phyloP scores from a whole-genome alignment of 2,113 vertebrate genomes.

The Verasper variegatus region DNA sequence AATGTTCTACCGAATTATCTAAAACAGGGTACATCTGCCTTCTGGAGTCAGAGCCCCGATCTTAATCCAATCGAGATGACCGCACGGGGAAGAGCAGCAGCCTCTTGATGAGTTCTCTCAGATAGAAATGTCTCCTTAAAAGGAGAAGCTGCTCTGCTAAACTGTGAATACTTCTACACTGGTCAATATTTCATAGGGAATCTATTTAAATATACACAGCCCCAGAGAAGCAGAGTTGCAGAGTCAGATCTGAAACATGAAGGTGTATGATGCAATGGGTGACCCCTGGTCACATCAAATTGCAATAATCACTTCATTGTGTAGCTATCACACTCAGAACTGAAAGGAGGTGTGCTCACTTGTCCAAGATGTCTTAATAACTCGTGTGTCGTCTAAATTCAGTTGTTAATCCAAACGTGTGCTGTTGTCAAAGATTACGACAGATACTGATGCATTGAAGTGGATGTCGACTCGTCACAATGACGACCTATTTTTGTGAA shows the following conservation, averaged over 20 bases:
- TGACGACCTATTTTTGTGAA: slow-evolving; percentile 26
- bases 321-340: background rate
- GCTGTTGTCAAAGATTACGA: background rate
- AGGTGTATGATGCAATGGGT: background rate
- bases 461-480: background rate
- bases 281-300: background rate
- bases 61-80: background rate
- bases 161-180: background rate
- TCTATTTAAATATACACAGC: slow-evolving; percentile 19
- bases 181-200: slow-evolving; percentile 25
- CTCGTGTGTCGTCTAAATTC: background rate
- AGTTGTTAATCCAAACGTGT: background rate
- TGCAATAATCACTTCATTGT: background rate
- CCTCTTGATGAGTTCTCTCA: background rate
- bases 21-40: too few species aligned
- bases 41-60: too few species aligned
- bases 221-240: background rate
- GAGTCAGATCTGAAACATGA: background rate
- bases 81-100: background rate
- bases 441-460: background rate
- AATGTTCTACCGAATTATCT: too few species aligned
- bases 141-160: background rate
- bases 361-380: background rate
- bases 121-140: background rate
- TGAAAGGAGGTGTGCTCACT: background rate